phyloP scores from a whole-genome alignment of 2,113 vertebrate genomes.

The Leptodactylus fuscus region DNA sequence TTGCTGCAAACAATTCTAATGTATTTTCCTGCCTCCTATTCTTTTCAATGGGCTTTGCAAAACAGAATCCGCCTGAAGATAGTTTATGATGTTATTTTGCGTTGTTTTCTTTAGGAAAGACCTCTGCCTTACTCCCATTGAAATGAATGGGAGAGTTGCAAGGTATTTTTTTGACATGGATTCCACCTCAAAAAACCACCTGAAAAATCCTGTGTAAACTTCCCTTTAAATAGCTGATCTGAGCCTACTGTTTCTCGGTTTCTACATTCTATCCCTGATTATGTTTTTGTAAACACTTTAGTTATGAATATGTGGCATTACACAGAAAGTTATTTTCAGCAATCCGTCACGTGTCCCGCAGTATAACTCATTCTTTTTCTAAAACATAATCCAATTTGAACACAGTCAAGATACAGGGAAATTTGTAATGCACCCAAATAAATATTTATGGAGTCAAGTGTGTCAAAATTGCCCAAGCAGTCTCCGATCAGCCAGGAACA shows the following conservation, averaged over 20 bases:
- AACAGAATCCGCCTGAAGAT: too few species aligned
- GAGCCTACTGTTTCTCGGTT: not conserved
- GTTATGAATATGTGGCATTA: not conserved
- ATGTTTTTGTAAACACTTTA: not conserved
- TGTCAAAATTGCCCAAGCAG: constrained; percentile 7
- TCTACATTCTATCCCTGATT: not conserved
- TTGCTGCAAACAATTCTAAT: too few species aligned
- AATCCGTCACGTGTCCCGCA: not conserved
- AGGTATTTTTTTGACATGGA: too few species aligned
- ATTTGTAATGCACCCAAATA: constrained; percentile 29
- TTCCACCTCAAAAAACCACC: too few species aligned
- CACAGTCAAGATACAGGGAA: not conserved
- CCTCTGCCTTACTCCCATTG: too few species aligned
- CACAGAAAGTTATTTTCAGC: not conserved
- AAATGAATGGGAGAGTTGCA: too few species aligned
- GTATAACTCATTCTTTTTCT: not conserved
- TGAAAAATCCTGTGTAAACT: too few species aligned
- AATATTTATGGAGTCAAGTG: constrained; percentile 16
- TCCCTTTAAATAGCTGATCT: not conserved
- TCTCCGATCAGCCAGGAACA: constrained; percentile 2
- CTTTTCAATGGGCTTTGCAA: too few species aligned
- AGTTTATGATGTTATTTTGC: too few species aligned
- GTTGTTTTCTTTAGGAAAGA: too few species aligned
- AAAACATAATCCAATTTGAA: not conserved
- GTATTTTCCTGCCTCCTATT: too few species aligned